A percentile compares a stretch with the other conserved stretches of the same genome.
Conservation (phyloP, 2,113 vertebrate species). For the Oryzias celebensis region DNA sequence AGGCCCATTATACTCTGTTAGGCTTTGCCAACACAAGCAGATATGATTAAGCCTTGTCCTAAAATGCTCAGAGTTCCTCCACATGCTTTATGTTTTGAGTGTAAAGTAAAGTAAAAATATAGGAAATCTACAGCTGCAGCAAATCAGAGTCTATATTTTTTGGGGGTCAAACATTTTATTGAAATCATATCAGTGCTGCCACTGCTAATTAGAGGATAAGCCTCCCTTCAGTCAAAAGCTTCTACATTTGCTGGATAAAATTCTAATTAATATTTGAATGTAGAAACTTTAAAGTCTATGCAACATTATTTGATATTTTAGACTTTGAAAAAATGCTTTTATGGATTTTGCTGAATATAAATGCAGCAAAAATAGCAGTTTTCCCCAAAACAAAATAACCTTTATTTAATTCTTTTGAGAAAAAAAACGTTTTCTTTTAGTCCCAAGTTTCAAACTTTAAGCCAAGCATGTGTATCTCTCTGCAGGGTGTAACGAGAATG, state of each 20-base stretch:
- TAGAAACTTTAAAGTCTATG: not conserved
- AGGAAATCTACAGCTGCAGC: not conserved
- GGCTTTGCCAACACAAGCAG: constrained; percentile 49
- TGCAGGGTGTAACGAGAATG: constrained; percentile 96
- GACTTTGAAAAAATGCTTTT: too few relatives aligned
- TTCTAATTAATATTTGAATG: not conserved
- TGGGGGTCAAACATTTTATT: too few relatives aligned
- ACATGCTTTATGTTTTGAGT: constrained; percentile 2
- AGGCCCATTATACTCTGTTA: constrained; percentile 46
- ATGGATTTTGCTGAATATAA: too few relatives aligned
- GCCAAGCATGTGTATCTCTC: constrained; percentile 14
- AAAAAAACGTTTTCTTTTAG: not conserved
- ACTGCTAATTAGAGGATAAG: too few relatives aligned
- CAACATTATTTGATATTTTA: too few relatives aligned
- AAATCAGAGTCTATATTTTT: not conserved
- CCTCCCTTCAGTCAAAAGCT: too few relatives aligned
- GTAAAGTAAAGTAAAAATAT: not conserved
- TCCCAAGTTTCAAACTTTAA: not conserved
- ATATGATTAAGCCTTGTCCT: constrained; percentile 16
- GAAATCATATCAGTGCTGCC: too few relatives aligned
- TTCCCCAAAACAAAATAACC: not conserved
- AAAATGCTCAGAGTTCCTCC: constrained; percentile 24
- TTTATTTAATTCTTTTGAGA: not conserved
- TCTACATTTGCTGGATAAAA: not conserved
- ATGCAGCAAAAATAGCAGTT: not conserved